Evolutionary conservation across 2,797 vertebrate species (phyloP).

Genomic region (Mormyrops boulengeri): DNA sequence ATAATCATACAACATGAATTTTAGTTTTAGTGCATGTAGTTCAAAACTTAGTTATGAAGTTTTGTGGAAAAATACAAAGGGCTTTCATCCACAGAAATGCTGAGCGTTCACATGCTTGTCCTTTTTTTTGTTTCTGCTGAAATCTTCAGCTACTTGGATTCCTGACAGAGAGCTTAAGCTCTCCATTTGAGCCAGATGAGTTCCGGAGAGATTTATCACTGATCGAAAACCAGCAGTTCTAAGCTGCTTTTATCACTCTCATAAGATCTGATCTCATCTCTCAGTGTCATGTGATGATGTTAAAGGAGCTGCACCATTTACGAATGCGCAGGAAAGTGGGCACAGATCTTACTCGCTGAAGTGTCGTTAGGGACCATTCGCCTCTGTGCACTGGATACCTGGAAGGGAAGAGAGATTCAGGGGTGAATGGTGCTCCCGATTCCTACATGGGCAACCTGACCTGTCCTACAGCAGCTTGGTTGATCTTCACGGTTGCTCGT

Average conservation of each 20-base stretch:
- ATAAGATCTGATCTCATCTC: background rate
- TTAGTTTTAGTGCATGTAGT: background rate
- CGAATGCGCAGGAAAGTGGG: background rate
- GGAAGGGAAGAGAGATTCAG: slow-evolving; percentile 33
- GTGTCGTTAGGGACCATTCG: slow-evolving; percentile 50
- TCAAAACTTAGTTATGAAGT: slow-evolving; percentile 32
- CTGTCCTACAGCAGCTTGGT: background rate
- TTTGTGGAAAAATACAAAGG: slow-evolving; percentile 39
- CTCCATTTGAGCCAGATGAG: background rate
- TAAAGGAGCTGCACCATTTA: slow-evolving; percentile 32
- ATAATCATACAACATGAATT: background rate
- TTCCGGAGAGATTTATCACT: background rate
- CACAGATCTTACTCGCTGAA: slow-evolving; percentile 57
- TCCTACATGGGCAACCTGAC: background rate
- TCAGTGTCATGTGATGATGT: slow-evolving; percentile 33
- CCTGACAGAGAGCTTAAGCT: background rate
- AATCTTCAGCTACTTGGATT: background rate
- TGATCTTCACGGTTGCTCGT: background rate
- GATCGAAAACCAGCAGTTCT: background rate
- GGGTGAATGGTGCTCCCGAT: slow-evolving; percentile 16
- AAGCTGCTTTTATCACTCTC: background rate
- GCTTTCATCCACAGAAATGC: background rate
- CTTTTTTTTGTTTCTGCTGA: background rate
- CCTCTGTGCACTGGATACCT: slow-evolving; percentile 49
- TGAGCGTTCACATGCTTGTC: slow-evolving; percentile 25